Conservation (phyloP, 2,113 vertebrate genomes). For the Saccopteryx bilineata region DNA sequence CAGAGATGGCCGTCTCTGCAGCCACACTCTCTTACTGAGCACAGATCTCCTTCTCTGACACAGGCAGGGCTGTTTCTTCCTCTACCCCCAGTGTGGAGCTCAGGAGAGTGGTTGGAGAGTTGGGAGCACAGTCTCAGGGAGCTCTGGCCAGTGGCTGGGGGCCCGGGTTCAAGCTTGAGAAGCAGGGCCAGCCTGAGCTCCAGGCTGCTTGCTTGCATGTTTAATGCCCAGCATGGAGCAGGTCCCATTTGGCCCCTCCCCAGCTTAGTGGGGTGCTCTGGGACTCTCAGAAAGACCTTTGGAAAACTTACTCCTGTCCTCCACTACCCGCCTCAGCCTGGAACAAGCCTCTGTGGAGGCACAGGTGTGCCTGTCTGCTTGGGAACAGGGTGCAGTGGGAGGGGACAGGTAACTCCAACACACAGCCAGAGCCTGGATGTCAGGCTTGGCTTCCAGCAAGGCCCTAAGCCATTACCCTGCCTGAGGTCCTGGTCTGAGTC, state of each 20-base stretch:
- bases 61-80: background rate
- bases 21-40: background rate
- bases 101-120: background rate
- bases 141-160: background rate
- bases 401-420: background rate
- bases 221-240: background rate
- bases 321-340: background rate
- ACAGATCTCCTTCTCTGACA: background rate
- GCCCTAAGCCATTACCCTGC: too few species aligned
- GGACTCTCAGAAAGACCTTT: background rate
- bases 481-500: background rate
- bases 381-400: background rate
- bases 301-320: background rate
- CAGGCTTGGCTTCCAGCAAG: background rate
- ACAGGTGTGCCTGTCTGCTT: fast-evolving
- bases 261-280: background rate
- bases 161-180: too few species aligned
- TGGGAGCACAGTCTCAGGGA: background rate
- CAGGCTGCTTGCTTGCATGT: background rate
- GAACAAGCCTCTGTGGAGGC: too few species aligned
- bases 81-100: background rate
- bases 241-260: background rate
- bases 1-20: background rate
- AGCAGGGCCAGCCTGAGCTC: fast-evolving
- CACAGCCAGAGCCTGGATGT: background rate